Conservation (phyloP, 2,888 invertebrate genomes). For the Eurytoma californica region DNA sequence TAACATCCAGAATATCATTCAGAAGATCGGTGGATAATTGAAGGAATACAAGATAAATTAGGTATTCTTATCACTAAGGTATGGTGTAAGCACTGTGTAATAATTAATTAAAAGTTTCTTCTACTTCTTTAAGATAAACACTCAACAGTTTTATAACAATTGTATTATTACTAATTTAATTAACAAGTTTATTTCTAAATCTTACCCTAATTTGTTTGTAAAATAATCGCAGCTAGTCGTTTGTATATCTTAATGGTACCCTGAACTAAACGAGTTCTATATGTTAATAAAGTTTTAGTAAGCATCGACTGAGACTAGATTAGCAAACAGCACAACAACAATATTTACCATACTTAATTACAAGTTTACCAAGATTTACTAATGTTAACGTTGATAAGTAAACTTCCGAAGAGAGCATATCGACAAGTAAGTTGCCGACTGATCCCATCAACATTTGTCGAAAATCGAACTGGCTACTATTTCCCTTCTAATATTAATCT, state of each 20-base stretch:
- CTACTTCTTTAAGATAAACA: no score
- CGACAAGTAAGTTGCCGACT: conserved; percentile 18
- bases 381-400: conserved; percentile 17
- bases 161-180: no score
- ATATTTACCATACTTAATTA: conserved; percentile 47
- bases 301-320: conserved; percentile 27
- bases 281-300: conserved; percentile 25
- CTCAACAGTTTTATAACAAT: no score
- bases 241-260: background rate
- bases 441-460: background rate
- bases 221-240: background rate
- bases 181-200: no score
- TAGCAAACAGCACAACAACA: conserved; percentile 25
- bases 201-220: background rate
- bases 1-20: no score
- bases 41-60: background rate
- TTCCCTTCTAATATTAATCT: no score
- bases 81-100: no score
- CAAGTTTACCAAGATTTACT: conserved; percentile 53
- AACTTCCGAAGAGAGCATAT: conserved; percentile 40
- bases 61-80: background rate
- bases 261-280: background rate
- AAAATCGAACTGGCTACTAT: no score
- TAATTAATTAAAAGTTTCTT: no score
- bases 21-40: no score